These are phyloP conservation scores for Cephus rjabovi DNA, from an alignment of 2,888 invertebrate species.

Conservation along the genomic window DNA sequence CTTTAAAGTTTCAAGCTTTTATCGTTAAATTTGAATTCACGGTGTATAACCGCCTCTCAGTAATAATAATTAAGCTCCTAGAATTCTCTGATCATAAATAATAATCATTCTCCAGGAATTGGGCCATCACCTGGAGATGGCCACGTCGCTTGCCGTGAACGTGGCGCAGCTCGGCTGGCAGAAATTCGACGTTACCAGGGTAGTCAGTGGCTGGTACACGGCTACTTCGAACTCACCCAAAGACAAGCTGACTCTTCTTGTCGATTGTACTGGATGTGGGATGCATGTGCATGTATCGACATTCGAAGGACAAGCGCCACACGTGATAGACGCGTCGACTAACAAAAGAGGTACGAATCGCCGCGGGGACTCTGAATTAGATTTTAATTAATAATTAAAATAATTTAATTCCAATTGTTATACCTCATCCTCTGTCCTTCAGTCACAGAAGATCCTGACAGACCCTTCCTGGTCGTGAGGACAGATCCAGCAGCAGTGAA, in stretches of 20 bases:
- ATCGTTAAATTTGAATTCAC: too few relatives aligned
- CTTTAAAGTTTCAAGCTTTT: background rate
- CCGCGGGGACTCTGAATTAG: background rate
- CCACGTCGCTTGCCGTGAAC: conserved; percentile 68
- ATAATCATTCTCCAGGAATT: conserved; percentile 50
- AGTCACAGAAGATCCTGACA: conserved; percentile 72
- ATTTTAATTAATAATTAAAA: too few relatives aligned
- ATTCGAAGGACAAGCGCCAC: conserved; percentile 61
- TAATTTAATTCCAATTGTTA: too few relatives aligned
- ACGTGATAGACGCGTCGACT: conserved; percentile 60
- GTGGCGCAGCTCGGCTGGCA: conserved; percentile 84
- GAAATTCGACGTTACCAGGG: conserved; percentile 84
- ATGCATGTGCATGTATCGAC: conserved; percentile 76
- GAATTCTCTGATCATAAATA: too few relatives aligned
- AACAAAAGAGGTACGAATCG: conserved; percentile 54
- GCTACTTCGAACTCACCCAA: conserved; percentile 53
- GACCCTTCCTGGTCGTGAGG: conserved; percentile 86
- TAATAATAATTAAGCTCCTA: too few relatives aligned
- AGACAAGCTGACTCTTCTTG: conserved; percentile 80
- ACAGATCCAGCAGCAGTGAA: conserved; percentile 79
- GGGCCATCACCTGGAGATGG: conserved; percentile 60
- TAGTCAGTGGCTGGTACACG: conserved; percentile 81
- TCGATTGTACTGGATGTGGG: conserved; percentile 88
- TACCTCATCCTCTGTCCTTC: conserved; percentile 4
- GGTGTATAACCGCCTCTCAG: too few relatives aligned